phyloP scores from a whole-genome alignment of 2,113 vertebrate genomes.

The Diadophis punctatus region DNA sequence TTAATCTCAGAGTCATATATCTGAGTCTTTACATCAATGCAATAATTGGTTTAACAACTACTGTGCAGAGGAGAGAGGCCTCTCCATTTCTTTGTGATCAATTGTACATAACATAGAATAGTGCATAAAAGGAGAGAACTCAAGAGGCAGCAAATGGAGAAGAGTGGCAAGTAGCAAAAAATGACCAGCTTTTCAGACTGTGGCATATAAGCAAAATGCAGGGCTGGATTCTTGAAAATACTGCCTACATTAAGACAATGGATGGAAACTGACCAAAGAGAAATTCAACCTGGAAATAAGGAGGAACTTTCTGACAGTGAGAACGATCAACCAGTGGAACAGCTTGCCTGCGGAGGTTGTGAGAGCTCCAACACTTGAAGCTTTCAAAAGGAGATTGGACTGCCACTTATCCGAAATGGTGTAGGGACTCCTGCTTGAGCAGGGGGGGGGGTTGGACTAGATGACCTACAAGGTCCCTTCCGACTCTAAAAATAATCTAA shows the following conservation, averaged over 20 bases:
- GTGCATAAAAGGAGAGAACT: not conserved
- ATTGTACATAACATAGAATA: not conserved
- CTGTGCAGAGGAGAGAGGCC: not conserved
- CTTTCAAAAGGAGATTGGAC: too few species aligned
- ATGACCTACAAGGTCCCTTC: too few species aligned
- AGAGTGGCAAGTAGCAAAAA: not conserved
- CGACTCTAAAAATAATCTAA: too few species aligned
- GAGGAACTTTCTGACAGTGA: too few species aligned
- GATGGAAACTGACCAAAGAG: too few species aligned
- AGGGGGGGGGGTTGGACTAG: too few species aligned
- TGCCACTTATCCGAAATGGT: too few species aligned
- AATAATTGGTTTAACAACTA: not conserved
- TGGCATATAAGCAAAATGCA: not conserved
- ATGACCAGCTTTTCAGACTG: not conserved
- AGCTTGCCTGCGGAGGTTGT: too few species aligned
- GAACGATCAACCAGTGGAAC: too few species aligned
- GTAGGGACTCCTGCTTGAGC: too few species aligned
- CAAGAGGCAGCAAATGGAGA: not conserved
- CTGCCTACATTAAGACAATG: not conserved
- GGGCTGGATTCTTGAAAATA: not conserved
- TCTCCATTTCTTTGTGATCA: not conserved
- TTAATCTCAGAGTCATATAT: not conserved
- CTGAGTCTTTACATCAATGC: constrained; percentile 10
- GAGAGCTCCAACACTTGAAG: too few species aligned
- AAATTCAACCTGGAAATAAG: too few species aligned